A percentile compares a stretch with the other conserved stretches of the same genome.
phyloP scores from a whole-genome alignment of 2,888 invertebrate genomes.

The Steromphala cineraria region DNA sequence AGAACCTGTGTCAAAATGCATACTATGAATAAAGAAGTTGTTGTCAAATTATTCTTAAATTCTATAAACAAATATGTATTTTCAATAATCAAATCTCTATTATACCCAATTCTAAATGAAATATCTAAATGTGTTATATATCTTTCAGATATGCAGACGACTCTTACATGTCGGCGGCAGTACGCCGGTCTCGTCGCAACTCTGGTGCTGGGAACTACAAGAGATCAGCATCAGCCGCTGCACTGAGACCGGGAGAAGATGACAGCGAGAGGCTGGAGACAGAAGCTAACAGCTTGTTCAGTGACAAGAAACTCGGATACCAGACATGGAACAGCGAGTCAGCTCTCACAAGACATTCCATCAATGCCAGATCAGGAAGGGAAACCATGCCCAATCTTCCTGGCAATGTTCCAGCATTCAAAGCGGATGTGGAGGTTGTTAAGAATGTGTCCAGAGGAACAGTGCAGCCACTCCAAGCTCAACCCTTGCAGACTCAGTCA shows the following conservation, averaged over 20 bases:
- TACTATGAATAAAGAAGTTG: too few species aligned
- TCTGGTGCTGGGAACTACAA: constrained; percentile 56
- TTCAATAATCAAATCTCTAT: too few species aligned
- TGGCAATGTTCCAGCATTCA: constrained; percentile 27
- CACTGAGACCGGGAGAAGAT: constrained; percentile 28
- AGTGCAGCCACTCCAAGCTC: background rate
- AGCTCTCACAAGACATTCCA: constrained; percentile 22
- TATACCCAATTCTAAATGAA: too few species aligned
- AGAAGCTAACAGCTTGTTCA: constrained; percentile 18
- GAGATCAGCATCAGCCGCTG: constrained; percentile 58
- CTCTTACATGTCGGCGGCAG: constrained; percentile 55
- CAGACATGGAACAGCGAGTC: constrained; percentile 47
- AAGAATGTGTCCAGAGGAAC: constrained; percentile 9
- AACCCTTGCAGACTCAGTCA: constrained; percentile 4
- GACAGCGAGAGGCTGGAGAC: constrained; percentile 20
- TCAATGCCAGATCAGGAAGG: background rate
- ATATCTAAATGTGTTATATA: background rate
- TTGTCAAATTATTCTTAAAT: too few species aligned
- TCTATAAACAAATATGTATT: too few species aligned
- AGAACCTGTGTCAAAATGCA: too few species aligned
- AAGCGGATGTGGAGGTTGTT: constrained; percentile 16
- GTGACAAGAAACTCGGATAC: constrained; percentile 21
- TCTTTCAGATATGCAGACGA: constrained; percentile 62
- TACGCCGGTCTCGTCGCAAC: constrained; percentile 54
- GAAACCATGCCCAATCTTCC: background rate